phyloP scores from a whole-genome alignment of 2,888 invertebrate species.

The Lasioglossum figueresi region DNA sequence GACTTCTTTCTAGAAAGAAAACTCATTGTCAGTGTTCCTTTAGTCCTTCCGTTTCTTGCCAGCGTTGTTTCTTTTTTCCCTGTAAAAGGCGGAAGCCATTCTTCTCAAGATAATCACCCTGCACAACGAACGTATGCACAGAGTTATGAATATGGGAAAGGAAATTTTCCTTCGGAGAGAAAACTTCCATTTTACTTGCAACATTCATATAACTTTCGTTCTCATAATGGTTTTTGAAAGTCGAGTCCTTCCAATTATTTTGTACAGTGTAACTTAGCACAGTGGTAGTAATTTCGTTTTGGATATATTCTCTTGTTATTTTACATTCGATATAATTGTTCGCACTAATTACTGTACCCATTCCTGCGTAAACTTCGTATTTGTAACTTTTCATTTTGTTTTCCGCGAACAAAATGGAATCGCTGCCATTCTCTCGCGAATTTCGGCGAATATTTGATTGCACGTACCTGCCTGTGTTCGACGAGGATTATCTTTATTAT shows the following conservation, averaged over 20 bases:
- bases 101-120: slow-evolving; percentile 23
- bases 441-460: neutral
- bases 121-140: slow-evolving; percentile 20
- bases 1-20: neutral
- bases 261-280: neutral
- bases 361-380: neutral
- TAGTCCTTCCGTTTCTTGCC: neutral
- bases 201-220: neutral
- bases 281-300: neutral
- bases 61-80: neutral
- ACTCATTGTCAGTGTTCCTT: neutral
- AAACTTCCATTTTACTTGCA: neutral
- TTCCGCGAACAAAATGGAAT: neutral
- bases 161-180: slow-evolving; percentile 5
- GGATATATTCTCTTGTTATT: neutral
- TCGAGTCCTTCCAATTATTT: neutral
- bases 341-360: neutral
- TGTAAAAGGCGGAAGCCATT: neutral
- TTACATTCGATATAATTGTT: neutral
- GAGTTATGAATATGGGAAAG: neutral
- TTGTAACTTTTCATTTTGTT: neutral
- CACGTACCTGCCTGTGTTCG: neutral
- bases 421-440: too few species aligned
- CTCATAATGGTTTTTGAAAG: neutral
- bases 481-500: neutral